Base-by-base conservation (phyloP, 1,140 invertebrate genomes). In the Cotesia vestalis region DNA sequence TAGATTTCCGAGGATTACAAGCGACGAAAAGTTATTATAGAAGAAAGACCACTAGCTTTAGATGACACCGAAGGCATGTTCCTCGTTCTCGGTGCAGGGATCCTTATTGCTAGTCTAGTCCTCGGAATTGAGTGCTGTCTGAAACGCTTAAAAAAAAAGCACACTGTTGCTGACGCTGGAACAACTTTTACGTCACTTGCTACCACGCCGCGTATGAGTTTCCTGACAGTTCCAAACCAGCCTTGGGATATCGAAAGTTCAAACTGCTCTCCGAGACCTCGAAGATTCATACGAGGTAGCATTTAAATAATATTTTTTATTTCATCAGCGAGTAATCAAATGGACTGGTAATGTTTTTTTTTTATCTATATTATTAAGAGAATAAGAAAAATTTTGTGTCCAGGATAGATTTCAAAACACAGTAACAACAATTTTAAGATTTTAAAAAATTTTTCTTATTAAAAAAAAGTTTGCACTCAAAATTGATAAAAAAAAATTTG, bases 11-110 rank as follows among this genome's bases (percentile, higher is more conserved):
- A 52, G 1, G 63, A 61, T 3, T 69, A 52, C 4, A 76, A 76
- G 62, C 51, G 46, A 6, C 40, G 66, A 53, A 75, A 73, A 74
- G 72, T 87, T 68, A 78, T 85, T 69, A 81, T 87, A 11, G 90
- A 92, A 83, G 92, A 94, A 80, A 88, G 91, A 66, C 89, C 91
- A 59, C 77, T 94, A 27, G 91, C 90, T 0, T 84, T 93, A 51
- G 91, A 92, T 77, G 92, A 94, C 73, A 93, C 91, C 2, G 91
- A 93, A 85, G 93, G 93, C 4, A 94, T 93, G 91, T 94, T 94
- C 78, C 81, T 94, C 5, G 85, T 94, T 1, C 84, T 94, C 63
- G 91, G 88, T 1, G 87, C 89, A 52, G 93, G 93, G 0, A 91
- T 91, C 80, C 79, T 91, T 0, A 75, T 91, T 11, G 92, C 79